phyloP scores from a whole-genome alignment of 1,140 invertebrate genomes.

The Heliconius melpomene region DNA sequence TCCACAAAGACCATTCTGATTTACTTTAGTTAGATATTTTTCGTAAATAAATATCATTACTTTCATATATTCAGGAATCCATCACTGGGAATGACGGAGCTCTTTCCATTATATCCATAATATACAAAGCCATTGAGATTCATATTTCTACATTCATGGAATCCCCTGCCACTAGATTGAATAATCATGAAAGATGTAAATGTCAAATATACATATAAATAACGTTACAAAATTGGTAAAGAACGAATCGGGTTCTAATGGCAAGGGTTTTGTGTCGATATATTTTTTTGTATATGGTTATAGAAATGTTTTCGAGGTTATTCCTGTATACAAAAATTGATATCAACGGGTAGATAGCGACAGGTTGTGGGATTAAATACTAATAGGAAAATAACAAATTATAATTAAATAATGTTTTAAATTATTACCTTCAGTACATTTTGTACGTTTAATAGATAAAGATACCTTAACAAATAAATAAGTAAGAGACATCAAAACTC shows the following conservation, averaged over 20 bases:
- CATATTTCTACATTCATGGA: slow-evolving; percentile 4
- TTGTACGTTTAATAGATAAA: too few relatives aligned
- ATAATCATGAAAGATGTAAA: slow-evolving; percentile 9
- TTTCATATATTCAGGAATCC: slow-evolving; percentile 9
- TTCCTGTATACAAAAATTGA: too few relatives aligned
- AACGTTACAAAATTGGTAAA: neutral
- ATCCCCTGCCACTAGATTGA: slow-evolving; percentile 6
- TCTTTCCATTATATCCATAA: neutral
- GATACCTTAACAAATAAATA: too few relatives aligned
- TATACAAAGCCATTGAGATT: slow-evolving; percentile 4
- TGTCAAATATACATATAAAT: neutral
- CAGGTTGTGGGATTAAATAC: too few relatives aligned
- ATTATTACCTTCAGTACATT: too few relatives aligned
- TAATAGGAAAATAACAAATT: too few relatives aligned
- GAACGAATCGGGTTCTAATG: neutral
- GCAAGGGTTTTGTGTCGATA: neutral
- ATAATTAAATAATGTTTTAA: too few relatives aligned
- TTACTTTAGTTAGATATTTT: neutral
- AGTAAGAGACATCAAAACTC: too few relatives aligned
- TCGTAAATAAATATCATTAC: slow-evolving; percentile 11
- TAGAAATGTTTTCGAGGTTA: neutral
- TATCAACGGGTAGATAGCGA: too few relatives aligned
- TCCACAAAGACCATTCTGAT: neutral
- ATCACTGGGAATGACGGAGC: neutral
- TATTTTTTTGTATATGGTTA: neutral